Evolutionary conservation across 2,113 vertebrate genomes (phyloP).

Genomic region (Rhineura floridana): DNA sequence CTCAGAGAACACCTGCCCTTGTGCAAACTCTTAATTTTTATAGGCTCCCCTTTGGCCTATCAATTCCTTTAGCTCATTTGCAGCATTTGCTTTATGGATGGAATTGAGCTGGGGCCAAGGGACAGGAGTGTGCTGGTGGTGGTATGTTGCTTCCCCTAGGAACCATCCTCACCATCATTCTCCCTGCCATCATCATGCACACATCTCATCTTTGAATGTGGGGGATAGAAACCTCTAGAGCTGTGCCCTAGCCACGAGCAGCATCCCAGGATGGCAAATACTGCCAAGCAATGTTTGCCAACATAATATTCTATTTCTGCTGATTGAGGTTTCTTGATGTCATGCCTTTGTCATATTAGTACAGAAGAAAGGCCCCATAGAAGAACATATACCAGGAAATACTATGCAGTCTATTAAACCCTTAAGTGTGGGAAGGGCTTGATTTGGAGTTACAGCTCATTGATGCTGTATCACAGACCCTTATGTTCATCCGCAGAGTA

Average conservation of each 20-base stretch:
- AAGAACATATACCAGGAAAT: not conserved
- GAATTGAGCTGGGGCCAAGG: not conserved
- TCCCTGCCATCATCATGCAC: not conserved
- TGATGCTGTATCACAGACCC: not conserved
- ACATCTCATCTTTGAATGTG: not conserved
- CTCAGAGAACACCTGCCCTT: not conserved
- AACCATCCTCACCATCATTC: not conserved
- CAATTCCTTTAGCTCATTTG: not conserved
- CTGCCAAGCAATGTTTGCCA: not conserved
- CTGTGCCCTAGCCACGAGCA: not conserved
- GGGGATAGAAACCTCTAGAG: not conserved
- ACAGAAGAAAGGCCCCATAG: too few species aligned
- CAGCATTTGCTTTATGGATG: not conserved
- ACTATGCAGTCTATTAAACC: not conserved
- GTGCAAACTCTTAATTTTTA: not conserved
- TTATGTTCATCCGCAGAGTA: too few species aligned
- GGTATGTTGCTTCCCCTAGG: not conserved
- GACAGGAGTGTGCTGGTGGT: accelerated
- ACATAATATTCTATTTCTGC: not conserved
- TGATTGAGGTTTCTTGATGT: accelerated
- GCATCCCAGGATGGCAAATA: not conserved
- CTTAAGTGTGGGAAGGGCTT: not conserved
- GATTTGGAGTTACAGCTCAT: not conserved
- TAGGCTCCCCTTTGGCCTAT: not conserved
- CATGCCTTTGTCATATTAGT: not conserved